Evolutionary conservation across 2,888 invertebrate species (phyloP).

Genomic region (Apamea anceps): DNA sequence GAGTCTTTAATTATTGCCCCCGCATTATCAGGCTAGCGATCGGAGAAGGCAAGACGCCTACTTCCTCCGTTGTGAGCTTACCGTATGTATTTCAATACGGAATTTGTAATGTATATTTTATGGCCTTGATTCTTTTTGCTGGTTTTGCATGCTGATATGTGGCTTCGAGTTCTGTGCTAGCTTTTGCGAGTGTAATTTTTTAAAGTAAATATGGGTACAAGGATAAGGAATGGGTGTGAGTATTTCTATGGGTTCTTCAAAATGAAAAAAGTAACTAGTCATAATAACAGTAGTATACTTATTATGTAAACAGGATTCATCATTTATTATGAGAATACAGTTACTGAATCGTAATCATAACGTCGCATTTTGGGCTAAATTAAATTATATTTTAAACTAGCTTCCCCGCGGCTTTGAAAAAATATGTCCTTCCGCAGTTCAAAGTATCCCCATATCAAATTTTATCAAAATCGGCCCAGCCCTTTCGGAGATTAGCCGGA

Average conservation of each 20-base stretch:
- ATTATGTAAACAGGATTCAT: background rate
- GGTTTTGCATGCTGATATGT: conserved; percentile 35
- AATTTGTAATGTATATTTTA: conserved; percentile 63
- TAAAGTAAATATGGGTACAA: background rate
- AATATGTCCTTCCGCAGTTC: background rate
- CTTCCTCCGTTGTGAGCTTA: conserved; percentile 77
- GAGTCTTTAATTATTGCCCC: conserved; percentile 79
- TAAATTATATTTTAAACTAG: background rate
- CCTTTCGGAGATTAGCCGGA: background rate
- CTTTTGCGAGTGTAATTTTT: background rate
- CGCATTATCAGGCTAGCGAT: conserved; percentile 72
- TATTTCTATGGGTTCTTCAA: background rate
- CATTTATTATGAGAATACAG: background rate
- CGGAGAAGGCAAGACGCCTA: conserved; percentile 76
- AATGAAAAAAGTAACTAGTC: background rate
- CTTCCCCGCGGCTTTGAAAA: no score
- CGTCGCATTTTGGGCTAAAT: background rate
- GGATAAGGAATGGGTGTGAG: background rate
- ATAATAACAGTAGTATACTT: background rate
- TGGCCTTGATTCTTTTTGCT: conserved; percentile 40
- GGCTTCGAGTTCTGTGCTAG: background rate
- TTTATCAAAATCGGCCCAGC: background rate
- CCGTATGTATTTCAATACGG: conserved; percentile 69
- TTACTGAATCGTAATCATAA: background rate
- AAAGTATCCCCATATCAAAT: background rate